phyloP scores from a whole-genome alignment of 64 coral and sea anemone genomes.

The Actinia equina region DNA sequence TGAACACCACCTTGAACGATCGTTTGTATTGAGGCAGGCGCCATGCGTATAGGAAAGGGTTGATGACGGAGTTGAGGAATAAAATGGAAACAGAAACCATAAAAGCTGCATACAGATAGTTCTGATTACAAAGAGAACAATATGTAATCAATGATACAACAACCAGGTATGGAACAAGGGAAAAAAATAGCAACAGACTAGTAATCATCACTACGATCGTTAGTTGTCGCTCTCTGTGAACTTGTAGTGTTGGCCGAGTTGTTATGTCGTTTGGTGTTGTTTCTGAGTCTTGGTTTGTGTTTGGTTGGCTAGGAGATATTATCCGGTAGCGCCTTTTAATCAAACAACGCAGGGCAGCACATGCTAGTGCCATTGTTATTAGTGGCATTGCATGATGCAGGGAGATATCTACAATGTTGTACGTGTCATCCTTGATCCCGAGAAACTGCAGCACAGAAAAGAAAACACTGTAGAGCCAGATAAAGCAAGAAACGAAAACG shows the following conservation, averaged over 20 bases:
- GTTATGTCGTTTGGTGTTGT: background rate
- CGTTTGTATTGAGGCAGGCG: background rate
- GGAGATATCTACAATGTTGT: background rate
- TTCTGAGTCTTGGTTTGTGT: background rate
- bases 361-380: background rate
- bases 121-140: background rate
- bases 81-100: background rate
- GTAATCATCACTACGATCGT: background rate
- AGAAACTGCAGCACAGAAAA: background rate
- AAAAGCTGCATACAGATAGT: background rate
- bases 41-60: slow-evolving; percentile 7
- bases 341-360: background rate
- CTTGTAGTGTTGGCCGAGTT: background rate
- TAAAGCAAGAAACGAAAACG: background rate
- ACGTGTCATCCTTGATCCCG: background rate
- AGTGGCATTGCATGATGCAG: background rate
- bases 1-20: background rate
- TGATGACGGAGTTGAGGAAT: background rate
- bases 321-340: background rate
- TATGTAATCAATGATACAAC: background rate
- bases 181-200: background rate
- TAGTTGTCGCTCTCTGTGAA: background rate
- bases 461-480: background rate
- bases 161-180: background rate
- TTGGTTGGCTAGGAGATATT: background rate